Conservation (phyloP, 2,113 vertebrate species). For the Megatriorchis doriae region DNA sequence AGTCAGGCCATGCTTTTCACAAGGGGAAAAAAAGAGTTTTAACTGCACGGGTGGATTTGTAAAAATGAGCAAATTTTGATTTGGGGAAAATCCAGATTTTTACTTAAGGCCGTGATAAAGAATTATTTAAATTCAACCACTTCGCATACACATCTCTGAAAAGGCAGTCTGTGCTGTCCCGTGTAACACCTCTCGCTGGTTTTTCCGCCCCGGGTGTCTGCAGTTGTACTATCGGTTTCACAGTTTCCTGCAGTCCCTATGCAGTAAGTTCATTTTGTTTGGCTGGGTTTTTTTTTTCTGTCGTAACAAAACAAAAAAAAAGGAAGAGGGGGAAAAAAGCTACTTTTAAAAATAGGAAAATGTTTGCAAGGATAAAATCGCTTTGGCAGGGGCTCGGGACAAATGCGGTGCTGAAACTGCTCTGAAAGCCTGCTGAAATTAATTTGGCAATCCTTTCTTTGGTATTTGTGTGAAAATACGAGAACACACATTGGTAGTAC, state of each 20-base stretch:
- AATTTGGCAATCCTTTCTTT: background rate
- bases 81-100: background rate
- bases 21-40: accelerated
- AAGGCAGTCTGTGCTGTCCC: background rate
- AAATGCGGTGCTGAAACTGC: background rate
- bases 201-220: background rate
- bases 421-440: background rate
- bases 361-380: background rate
- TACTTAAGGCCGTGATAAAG: background rate
- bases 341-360: background rate
- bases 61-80: background rate
- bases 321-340: background rate
- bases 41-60: background rate
- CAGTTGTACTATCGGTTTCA: background rate
- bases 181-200: accelerated
- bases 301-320: background rate
- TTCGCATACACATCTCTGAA: background rate
- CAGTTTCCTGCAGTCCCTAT: background rate
- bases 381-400: background rate
- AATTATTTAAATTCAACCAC: accelerated
- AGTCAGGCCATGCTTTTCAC: background rate
- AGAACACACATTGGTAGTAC: accelerated
- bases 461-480: accelerated
- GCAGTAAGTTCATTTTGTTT: too few relatives aligned
- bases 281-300: background rate